These are phyloP conservation scores for Gila orcuttii DNA, from an alignment of 2,113 vertebrate species.

Conservation along the genomic window DNA sequence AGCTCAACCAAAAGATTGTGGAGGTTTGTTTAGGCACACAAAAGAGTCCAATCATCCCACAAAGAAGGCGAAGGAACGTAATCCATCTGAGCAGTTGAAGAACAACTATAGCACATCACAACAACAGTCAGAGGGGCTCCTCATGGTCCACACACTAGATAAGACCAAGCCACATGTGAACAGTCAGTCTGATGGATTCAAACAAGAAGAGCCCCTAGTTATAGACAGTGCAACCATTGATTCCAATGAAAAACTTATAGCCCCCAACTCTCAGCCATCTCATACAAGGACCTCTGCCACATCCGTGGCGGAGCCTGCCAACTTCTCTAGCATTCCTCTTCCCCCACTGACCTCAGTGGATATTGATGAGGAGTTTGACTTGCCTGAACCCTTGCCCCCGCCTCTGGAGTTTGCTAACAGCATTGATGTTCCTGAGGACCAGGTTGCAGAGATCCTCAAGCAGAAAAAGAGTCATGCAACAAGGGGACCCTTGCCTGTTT, in stretches of 20 bases:
- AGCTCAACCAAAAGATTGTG: slow-evolving; percentile 73
- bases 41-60: slow-evolving; percentile 88
- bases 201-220: slow-evolving; percentile 59
- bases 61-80: slow-evolving; percentile 77
- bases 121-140: slow-evolving; percentile 85
- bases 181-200: slow-evolving; percentile 72
- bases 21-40: slow-evolving; percentile 83
- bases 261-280: slow-evolving; percentile 70
- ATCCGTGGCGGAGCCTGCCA: slow-evolving; percentile 88
- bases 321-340: slow-evolving; percentile 91
- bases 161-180: slow-evolving; percentile 62
- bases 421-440: slow-evolving; percentile 93
- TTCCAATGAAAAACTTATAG: slow-evolving; percentile 66
- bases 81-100: slow-evolving; percentile 81
- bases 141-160: slow-evolving; percentile 92
- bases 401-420: slow-evolving; percentile 98
- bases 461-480: slow-evolving; percentile 79
- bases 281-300: slow-evolving; percentile 80
- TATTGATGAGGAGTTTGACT: slow-evolving; percentile 94
- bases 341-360: slow-evolving; percentile 92
- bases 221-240: slow-evolving; percentile 74
- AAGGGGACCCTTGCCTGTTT: slow-evolving; percentile 66
- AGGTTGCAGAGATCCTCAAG: slow-evolving; percentile 81
- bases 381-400: slow-evolving; percentile 92
- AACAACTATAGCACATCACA: slow-evolving; percentile 83